Evolutionary conservation across 1,140 invertebrate species (phyloP).

Genomic region (Drosophila ogumai): DNA sequence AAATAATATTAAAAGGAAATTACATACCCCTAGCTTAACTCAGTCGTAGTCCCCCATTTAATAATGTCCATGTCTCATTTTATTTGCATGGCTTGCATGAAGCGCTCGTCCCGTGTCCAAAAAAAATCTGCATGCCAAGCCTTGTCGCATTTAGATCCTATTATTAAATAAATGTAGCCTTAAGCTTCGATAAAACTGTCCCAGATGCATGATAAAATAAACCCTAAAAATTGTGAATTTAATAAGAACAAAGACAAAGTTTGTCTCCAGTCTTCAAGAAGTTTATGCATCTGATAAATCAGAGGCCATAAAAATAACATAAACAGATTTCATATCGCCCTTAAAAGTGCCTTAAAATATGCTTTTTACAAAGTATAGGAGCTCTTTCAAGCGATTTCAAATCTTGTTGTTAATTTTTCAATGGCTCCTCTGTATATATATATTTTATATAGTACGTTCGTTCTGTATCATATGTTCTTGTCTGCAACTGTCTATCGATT

Average conservation of each 20-base stretch:
- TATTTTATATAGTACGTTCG: constrained; percentile 33
- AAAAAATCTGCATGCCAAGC: constrained; percentile 38
- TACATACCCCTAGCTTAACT: neutral
- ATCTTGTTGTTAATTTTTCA: neutral
- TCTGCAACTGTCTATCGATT: constrained; percentile 67
- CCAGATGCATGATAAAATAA: constrained; percentile 40
- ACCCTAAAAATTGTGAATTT: neutral
- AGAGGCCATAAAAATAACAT: neutral
- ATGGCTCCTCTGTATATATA: neutral
- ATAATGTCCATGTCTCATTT: constrained; percentile 47
- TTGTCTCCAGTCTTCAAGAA: constrained; percentile 22
- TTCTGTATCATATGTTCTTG: constrained; percentile 61
- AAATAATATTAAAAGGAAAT: neutral
- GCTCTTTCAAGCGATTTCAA: too few species aligned
- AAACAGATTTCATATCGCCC: neutral
- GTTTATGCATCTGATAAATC: constrained; percentile 8
- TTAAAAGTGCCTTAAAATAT: neutral
- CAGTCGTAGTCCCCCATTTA: constrained; percentile 31
- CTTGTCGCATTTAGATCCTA: constrained; percentile 10
- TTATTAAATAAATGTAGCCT: neutral
- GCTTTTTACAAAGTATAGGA: neutral
- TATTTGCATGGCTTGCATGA: constrained; percentile 63
- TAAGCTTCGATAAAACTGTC: constrained; percentile 5
- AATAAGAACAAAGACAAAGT: too few species aligned
- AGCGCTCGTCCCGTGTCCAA: constrained; percentile 59